A percentile compares a stretch with the other conserved stretches of the same genome.
Conservation (phyloP, 2,113 vertebrate genomes). For the Lepisosteus osseus region DNA sequence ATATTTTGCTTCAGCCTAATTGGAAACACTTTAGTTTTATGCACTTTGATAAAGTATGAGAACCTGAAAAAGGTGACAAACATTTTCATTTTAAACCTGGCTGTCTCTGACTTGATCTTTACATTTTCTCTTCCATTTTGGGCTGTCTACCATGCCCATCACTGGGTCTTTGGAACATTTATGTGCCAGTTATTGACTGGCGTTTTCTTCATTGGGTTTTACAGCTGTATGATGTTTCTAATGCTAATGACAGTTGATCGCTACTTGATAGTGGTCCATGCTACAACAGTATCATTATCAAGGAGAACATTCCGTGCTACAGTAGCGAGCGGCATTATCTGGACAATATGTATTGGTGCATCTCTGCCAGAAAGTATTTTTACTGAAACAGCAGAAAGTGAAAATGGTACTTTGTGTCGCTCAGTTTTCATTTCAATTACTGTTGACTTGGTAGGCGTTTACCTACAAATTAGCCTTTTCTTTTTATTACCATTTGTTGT, state of each 20-base stretch:
- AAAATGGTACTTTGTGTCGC: not conserved
- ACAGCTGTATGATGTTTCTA: conserved; percentile 62
- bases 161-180: conserved; percentile 46
- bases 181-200: conserved; percentile 52
- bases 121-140: conserved; percentile 53
- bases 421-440: not conserved
- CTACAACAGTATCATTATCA: conserved; percentile 35
- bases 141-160: conserved; percentile 14
- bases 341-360: conserved; percentile 46
- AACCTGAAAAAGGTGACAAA: conserved; percentile 50
- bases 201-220: conserved; percentile 49
- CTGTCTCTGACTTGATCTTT: conserved; percentile 57
- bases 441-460: conserved; percentile 34
- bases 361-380: conserved; percentile 42
- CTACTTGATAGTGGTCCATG: conserved; percentile 59
- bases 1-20: conserved; percentile 36
- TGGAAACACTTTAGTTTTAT: conserved; percentile 38
- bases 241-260: conserved; percentile 56
- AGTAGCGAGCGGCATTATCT: conserved; percentile 33
- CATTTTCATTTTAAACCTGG: conserved; percentile 60
- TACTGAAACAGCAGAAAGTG: not conserved
- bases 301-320: conserved; percentile 33
- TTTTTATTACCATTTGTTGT: conserved; percentile 50
- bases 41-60: conserved; percentile 31
- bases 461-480: conserved; percentile 46